Conservation (phyloP, 1,140 invertebrate genomes). For the Carposina sasakii region DNA sequence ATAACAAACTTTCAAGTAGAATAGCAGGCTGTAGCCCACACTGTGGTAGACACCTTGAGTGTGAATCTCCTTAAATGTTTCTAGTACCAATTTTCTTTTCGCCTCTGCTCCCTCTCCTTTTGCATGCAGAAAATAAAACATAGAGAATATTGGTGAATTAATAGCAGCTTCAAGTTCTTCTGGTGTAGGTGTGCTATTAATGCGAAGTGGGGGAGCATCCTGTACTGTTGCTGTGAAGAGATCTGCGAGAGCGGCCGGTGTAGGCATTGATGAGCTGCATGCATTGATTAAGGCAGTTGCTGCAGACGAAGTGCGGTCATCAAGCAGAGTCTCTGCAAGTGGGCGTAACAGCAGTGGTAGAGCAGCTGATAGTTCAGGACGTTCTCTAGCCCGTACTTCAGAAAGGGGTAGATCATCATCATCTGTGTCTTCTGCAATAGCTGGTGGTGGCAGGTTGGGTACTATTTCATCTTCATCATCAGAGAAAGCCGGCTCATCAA, state of each 20-base stretch:
- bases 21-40: conserved; percentile 90
- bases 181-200: conserved; percentile 45
- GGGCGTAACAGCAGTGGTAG: conserved; percentile 77
- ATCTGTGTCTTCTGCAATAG: conserved; percentile 84
- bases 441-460: conserved; percentile 65
- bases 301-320: conserved; percentile 56
- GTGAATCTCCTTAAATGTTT: conserved; percentile 83
- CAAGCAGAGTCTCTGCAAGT: conserved; percentile 76
- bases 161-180: conserved; percentile 48
- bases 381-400: conserved; percentile 74
- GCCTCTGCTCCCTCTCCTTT: conserved; percentile 82
- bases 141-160: conserved; percentile 56
- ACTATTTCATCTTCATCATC: conserved; percentile 88
- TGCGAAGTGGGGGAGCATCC: conserved; percentile 49
- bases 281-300: conserved; percentile 76
- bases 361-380: conserved; percentile 67
- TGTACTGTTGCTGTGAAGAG: conserved; percentile 57
- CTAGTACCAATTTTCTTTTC: conserved; percentile 81
- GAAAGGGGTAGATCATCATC: conserved; percentile 89
- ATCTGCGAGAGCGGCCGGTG: conserved; percentile 59
- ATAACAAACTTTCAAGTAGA: conserved; percentile 65
- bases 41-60: conserved; percentile 77
- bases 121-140: conserved; percentile 60
- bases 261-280: conserved; percentile 71
- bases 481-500: conserved; percentile 83